phyloP scores from a whole-genome alignment of 1,140 invertebrate genomes.

The Rhyacophila brunnea region DNA sequence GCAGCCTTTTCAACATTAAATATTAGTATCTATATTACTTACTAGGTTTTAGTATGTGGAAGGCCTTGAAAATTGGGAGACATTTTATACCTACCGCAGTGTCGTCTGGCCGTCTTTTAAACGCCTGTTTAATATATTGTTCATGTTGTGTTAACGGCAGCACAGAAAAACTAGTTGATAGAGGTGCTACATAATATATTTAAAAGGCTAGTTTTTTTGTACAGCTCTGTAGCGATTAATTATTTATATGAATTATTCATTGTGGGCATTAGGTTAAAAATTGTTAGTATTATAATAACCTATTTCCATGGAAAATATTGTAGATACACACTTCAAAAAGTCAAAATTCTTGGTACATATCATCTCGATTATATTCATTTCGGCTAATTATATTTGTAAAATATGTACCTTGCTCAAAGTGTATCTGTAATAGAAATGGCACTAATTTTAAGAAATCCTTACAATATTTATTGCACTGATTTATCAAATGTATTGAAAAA shows the following conservation, averaged over 20 bases:
- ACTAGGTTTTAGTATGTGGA: slow-evolving; percentile 19
- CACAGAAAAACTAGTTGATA: slow-evolving; percentile 24
- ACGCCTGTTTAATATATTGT: slow-evolving; percentile 6
- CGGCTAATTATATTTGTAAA: slow-evolving; percentile 14
- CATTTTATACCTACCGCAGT: slow-evolving; percentile 14
- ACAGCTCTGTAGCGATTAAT: slow-evolving; percentile 18
- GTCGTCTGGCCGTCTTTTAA: neutral
- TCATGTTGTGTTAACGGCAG: slow-evolving; percentile 21
- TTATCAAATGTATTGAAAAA: slow-evolving; percentile 4
- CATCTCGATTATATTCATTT: slow-evolving; percentile 16
- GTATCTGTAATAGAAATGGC: slow-evolving; percentile 13
- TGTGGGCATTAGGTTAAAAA: slow-evolving; percentile 25
- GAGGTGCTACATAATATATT: slow-evolving; percentile 29
- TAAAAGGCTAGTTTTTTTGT: slow-evolving; percentile 24
- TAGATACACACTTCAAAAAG: slow-evolving; percentile 20
- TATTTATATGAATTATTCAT: slow-evolving; percentile 17
- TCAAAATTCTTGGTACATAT: slow-evolving; percentile 28
- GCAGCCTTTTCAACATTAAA: slow-evolving; percentile 17
- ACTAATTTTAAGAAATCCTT: slow-evolving; percentile 19
- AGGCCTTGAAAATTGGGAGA: slow-evolving; percentile 16
- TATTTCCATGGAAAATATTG: slow-evolving; percentile 12
- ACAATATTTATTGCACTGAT: slow-evolving; percentile 18
- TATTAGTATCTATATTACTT: slow-evolving; percentile 4
- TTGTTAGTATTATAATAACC: slow-evolving; percentile 21
- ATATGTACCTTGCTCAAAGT: slow-evolving; percentile 28